Evolutionary conservation across 2,113 vertebrate species (phyloP), one percentile per base, ranked within the genome.

Genomic region (Urocolius indicus): DNA sequence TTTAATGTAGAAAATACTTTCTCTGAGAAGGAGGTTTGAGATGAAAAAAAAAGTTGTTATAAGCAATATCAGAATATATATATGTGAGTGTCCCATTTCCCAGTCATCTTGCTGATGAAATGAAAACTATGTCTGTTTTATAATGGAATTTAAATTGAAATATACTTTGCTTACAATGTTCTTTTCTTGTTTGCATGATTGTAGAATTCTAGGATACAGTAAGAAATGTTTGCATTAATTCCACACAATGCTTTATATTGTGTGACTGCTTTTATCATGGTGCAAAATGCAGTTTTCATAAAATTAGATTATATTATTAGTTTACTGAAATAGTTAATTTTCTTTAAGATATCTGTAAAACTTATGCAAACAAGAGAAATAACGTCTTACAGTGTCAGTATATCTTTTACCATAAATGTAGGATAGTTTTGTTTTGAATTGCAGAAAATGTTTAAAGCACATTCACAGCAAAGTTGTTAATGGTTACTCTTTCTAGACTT

Each of bases 101-200:
- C 57, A 72, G 69, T 84, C 88, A 92, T 87, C 61, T 80, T 93
- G 76, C 15, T 96, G 45, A 94, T 90, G 94, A 97, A 96, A 93
- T 90, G 74, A 94, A 96, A 96, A 63, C 48, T 91, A 43, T 91
- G 65, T 51, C 66, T 94, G 19, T 19, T 93, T 96, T 92, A 78
- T 68, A 95, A 88, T 54, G 58, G 89, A 89, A 95, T 95, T 93
- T 91, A 91, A 59, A 92, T 95, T 97, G 27, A 55, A 59, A 87
- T 89, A 90, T 73, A 78, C 43, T 87, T 75, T 86, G 46, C 32
- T 90, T 76, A 68, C 57, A 93, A 48, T 93, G 54, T 89, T 95
- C 87, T 91, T 96, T 89, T 89, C 78, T 90, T 97, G 62, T 95
- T 96, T 95, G 71, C 94, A 16, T 41, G 88, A 90, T 32, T 94